Evolutionary conservation across 2,797 vertebrate species (phyloP).

Genomic region (Diceros bicornis): DNA sequence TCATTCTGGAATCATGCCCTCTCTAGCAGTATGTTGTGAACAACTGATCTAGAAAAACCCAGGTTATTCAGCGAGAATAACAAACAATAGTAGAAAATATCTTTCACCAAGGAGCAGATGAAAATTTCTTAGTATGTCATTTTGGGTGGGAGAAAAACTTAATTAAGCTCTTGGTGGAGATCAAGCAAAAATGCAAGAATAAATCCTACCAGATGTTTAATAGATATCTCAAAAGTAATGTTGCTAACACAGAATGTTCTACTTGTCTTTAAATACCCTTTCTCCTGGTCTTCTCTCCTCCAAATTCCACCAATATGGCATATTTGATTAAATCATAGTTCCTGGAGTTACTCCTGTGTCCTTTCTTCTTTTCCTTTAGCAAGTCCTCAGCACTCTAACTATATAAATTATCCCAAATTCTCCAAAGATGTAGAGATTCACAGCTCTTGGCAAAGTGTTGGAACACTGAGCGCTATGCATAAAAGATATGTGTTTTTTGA

Average conservation of each 20-base stretch:
- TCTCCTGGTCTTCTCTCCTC: neutral
- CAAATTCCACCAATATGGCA: neutral
- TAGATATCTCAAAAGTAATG: neutral
- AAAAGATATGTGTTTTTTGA: neutral
- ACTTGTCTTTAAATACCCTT: neutral
- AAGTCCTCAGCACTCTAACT: neutral
- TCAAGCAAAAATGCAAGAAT: neutral
- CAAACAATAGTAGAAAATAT: neutral
- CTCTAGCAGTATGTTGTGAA: neutral
- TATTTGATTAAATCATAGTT: conserved; percentile 13
- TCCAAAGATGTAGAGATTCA: neutral
- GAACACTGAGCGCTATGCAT: neutral
- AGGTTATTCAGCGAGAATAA: neutral
- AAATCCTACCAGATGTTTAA: neutral
- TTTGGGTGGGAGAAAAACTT: neutral
- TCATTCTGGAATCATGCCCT: neutral
- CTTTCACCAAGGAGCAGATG: neutral
- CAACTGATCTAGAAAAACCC: neutral
- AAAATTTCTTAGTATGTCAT: neutral
- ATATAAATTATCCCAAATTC: neutral
- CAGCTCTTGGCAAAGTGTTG: neutral
- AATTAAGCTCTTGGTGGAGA: neutral
- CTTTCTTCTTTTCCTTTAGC: neutral
- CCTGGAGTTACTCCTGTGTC: neutral
- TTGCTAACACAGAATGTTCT: neutral